These are phyloP conservation scores for Drosophila anomalata DNA, from an alignment of 2,888 invertebrate species.

Conservation along the genomic window DNA sequence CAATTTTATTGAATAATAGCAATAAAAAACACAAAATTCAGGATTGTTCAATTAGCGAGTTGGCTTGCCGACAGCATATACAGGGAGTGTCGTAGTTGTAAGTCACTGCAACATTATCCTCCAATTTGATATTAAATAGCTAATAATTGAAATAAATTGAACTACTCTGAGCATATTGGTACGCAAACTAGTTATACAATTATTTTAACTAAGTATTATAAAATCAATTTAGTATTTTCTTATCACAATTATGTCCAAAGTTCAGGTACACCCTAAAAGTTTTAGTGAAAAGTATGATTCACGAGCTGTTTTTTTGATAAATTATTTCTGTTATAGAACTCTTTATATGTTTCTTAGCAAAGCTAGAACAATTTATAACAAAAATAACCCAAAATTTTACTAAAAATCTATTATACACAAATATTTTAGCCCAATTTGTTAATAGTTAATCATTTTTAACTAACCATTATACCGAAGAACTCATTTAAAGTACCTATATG, in stretches of 20 bases:
- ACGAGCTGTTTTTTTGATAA: not conserved
- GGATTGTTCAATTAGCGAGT: slow-evolving; percentile 15
- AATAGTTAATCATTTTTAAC: not conserved
- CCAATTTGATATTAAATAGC: not conserved
- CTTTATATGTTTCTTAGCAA: not conserved
- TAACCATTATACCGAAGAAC: not conserved
- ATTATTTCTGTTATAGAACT: not conserved
- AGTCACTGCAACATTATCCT: not conserved
- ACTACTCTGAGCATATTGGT: not conserved
- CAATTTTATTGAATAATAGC: slow-evolving; percentile 21
- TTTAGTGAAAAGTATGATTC: slow-evolving; percentile 8
- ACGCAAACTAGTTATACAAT: not conserved
- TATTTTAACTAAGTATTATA: not conserved
- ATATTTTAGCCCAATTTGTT: slow-evolving; percentile 9
- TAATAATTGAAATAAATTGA: not conserved
- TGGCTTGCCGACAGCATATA: not conserved
- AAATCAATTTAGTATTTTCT: not conserved
- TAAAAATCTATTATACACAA: not conserved
- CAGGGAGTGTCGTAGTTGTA: slow-evolving; percentile 24
- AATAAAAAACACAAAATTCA: slow-evolving; percentile 26
- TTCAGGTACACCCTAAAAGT: slow-evolving; percentile 8
- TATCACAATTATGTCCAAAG: slow-evolving; percentile 13
- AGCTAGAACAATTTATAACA: not conserved
- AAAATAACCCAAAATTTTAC: not conserved
- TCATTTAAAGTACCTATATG: not conserved